These are phyloP conservation scores for Dryobota labecula DNA, from an alignment of 2,888 invertebrate species.

Conservation along the genomic window DNA sequence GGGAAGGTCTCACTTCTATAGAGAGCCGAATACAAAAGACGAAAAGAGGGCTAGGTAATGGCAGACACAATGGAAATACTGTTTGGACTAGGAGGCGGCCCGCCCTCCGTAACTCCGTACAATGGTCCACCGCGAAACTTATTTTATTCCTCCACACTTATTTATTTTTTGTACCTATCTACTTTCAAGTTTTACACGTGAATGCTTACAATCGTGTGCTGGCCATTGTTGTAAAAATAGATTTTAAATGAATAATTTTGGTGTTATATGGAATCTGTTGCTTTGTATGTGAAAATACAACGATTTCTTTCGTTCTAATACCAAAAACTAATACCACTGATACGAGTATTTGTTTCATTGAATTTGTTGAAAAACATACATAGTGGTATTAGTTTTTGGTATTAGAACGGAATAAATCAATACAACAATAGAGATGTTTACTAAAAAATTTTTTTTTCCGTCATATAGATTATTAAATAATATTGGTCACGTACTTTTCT, in stretches of 20 bases:
- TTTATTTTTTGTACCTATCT: constrained; percentile 82
- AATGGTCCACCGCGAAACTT: constrained; percentile 86
- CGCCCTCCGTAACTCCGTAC: constrained; percentile 82
- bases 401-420: too few relatives aligned
- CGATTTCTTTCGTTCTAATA: too few relatives aligned
- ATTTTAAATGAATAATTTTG: constrained; percentile 42
- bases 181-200: constrained; percentile 75
- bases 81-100: constrained; percentile 87
- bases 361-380: too few relatives aligned
- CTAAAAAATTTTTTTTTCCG: too few relatives aligned
- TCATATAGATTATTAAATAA: too few relatives aligned
- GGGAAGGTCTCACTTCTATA: constrained; percentile 89
- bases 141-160: constrained; percentile 86
- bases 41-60: constrained; percentile 90
- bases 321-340: too few relatives aligned
- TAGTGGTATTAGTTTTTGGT: too few relatives aligned
- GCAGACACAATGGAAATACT: constrained; percentile 89
- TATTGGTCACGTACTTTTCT: too few relatives aligned
- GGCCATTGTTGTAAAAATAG: constrained; percentile 53
- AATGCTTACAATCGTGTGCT: constrained; percentile 62
- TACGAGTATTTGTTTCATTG: too few relatives aligned
- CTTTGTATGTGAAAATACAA: constrained; percentile 4
- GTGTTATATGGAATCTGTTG: constrained; percentile 13
- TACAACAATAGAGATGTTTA: too few relatives aligned
- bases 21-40: constrained; percentile 88